These are phyloP conservation scores for Hybognathus amarus DNA, from an alignment of 2,797 vertebrate species.

Conservation along the genomic window DNA sequence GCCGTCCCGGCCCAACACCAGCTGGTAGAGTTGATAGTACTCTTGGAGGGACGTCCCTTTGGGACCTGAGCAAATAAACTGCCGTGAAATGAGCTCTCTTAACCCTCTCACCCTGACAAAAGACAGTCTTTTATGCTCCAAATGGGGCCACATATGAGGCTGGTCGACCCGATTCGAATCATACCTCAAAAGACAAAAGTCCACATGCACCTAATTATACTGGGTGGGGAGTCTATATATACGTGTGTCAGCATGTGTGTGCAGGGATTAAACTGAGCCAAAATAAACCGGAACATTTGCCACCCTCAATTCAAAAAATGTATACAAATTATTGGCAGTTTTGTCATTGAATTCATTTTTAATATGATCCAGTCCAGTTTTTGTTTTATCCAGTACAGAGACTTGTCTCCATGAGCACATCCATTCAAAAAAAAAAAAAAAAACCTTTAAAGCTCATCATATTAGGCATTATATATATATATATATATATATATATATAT, in stretches of 20 bases:
- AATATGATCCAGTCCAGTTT: neutral
- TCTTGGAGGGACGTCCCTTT: conserved; percentile 71
- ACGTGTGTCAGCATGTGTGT: conserved; percentile 33
- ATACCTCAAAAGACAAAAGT: conserved; percentile 57
- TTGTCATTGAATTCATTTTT: neutral
- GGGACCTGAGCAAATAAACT: conserved; percentile 78
- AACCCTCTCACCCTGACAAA: conserved; percentile 70
- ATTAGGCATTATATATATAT: neutral
- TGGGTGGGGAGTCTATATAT: conserved; percentile 36
- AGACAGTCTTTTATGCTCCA: conserved; percentile 59
- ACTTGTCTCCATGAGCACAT: neutral
- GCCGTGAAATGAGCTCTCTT: conserved; percentile 82
- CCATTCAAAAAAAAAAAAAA: neutral
- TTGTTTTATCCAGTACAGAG: neutral
- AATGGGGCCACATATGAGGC: conserved; percentile 46
- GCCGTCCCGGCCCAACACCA: conserved; percentile 65
- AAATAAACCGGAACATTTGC: neutral
- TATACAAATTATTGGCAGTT: conserved; percentile 1
- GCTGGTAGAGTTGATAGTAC: conserved; percentile 75
- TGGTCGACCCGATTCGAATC: conserved; percentile 49
- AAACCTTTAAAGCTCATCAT: neutral
- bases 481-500: no score
- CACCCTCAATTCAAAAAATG: neutral
- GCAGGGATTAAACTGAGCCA: conserved; percentile 2
- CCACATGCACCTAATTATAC: conserved; percentile 59